phyloP scores from a whole-genome alignment of 2,113 vertebrate species.

The Nesoenas mayeri region DNA sequence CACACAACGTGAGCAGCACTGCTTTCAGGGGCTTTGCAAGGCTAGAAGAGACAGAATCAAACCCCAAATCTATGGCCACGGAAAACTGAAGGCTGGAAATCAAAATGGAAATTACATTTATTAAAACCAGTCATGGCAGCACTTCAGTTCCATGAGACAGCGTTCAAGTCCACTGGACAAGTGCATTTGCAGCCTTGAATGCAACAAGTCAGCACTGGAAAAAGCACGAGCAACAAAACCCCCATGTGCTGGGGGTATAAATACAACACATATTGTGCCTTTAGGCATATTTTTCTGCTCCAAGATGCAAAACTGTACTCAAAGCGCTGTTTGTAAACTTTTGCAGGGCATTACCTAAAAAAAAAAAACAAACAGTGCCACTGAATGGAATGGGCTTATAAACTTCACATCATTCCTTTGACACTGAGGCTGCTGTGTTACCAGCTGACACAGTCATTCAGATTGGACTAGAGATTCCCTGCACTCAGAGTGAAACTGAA shows the following conservation, averaged over 20 bases:
- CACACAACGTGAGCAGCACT: fast-evolving
- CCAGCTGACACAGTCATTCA: neutral
- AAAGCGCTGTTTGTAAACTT: neutral
- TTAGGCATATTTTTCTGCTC: neutral
- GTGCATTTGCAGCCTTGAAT: neutral
- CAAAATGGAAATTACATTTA: neutral
- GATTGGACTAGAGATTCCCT: neutral
- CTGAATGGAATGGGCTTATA: neutral
- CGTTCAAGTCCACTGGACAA: neutral
- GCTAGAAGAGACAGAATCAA: neutral
- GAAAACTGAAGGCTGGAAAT: neutral
- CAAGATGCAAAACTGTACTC: neutral
- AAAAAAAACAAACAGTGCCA: neutral
- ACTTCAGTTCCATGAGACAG: neutral
- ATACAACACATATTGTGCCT: neutral
- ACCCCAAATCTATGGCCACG: neutral
- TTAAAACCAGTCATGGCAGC: neutral
- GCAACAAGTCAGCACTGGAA: neutral
- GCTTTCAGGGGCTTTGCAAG: neutral
- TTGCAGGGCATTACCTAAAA: neutral
- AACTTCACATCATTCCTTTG: neutral
- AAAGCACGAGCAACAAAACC: neutral
- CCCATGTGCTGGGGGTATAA: neutral
- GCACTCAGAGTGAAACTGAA: neutral
- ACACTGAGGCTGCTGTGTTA: neutral